Conservation (phyloP, 2,113 vertebrate species). For the Zosterops borbonicus region DNA sequence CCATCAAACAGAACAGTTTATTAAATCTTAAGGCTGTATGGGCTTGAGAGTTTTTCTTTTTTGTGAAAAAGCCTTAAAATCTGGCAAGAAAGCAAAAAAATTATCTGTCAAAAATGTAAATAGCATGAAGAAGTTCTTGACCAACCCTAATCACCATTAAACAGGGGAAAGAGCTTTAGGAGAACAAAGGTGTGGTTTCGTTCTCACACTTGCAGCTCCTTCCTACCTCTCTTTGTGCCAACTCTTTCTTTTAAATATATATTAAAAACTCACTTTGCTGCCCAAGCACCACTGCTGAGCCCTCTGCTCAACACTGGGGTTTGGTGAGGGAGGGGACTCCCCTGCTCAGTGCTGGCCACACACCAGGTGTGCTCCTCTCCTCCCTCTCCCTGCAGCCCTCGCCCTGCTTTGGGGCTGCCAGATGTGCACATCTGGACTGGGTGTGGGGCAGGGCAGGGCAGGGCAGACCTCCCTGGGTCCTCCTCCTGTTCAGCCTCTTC, state of each 20-base stretch:
- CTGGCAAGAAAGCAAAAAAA: not conserved
- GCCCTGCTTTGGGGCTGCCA: not conserved
- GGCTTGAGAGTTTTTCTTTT: not conserved
- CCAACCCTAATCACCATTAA: not conserved
- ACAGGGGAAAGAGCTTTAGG: not conserved
- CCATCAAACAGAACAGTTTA: not conserved
- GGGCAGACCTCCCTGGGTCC: not conserved
- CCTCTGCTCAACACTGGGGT: fast-evolving
- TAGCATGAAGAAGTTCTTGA: not conserved
- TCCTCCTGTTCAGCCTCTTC: not conserved
- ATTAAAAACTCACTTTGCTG: not conserved
- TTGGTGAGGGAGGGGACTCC: not conserved
- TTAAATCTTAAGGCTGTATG: not conserved
- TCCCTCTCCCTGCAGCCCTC: not conserved
- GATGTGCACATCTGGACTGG: not conserved
- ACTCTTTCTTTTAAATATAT: constrained; percentile 40
- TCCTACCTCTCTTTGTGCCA: not conserved
- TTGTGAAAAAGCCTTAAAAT: not conserved
- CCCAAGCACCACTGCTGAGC: not conserved
- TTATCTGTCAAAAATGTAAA: not conserved
- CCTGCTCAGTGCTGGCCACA: fast-evolving
- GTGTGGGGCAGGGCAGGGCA: not conserved
- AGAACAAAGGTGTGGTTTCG: not conserved
- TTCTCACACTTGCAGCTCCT: not conserved
- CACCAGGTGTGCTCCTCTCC: not conserved